phyloP scores from a whole-genome alignment of 2,888 invertebrate species.

The Drosophila lutescens region DNA sequence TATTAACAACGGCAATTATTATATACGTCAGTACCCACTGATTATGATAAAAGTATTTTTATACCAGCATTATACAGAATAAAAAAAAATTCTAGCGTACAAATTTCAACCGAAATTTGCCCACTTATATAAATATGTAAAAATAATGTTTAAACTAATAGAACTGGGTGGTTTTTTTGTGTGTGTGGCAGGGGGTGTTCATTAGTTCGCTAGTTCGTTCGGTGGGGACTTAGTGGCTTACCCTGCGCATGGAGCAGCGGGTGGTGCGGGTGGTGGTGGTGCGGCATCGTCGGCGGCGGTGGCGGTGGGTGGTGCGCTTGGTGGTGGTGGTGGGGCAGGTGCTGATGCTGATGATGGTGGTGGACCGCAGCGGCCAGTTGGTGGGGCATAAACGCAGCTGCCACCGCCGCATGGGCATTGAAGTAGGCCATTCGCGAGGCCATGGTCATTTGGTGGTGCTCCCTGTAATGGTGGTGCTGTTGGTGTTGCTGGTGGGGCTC shows the following conservation, averaged over 20 bases:
- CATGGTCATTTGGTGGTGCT: constrained; percentile 82
- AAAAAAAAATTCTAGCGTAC: no score
- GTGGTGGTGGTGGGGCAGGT: constrained; percentile 32
- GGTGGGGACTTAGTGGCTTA: constrained; percentile 63
- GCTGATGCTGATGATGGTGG: constrained; percentile 65
- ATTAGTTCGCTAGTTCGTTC: background rate
- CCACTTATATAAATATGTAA: no score
- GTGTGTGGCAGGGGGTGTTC: background rate
- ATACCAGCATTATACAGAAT: no score
- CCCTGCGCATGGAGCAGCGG: constrained; percentile 84
- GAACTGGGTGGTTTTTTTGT: background rate
- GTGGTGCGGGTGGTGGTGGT: constrained; percentile 68
- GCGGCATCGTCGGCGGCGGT: constrained; percentile 36
- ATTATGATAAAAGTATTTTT: no score
- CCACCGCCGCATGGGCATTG: constrained; percentile 96
- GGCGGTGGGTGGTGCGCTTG: constrained; percentile 21
- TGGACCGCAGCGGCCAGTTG: constrained; percentile 85
- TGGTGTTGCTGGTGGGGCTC: constrained; percentile 33
- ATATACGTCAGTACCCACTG: no score
- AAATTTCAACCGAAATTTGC: no score
- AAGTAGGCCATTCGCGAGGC: constrained; percentile 94
- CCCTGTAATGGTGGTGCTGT: constrained; percentile 56
- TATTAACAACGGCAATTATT: no score
- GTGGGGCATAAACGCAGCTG: constrained; percentile 93
- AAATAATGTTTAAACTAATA: no score